These are phyloP conservation scores for Apis florea DNA, from an alignment of 1,140 invertebrate species.

Conservation along the genomic window DNA sequence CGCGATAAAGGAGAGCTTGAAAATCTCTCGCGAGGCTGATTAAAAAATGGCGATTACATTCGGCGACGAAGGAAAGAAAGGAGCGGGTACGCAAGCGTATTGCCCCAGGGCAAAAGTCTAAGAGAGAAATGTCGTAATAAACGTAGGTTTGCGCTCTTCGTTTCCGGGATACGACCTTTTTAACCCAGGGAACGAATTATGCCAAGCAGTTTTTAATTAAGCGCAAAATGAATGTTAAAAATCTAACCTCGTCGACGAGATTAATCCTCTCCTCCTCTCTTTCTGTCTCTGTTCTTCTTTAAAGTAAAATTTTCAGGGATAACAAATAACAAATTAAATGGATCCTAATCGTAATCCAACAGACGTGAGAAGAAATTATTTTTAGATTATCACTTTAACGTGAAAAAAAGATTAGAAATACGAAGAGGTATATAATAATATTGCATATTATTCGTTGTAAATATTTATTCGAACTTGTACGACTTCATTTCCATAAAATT, in stretches of 20 bases:
- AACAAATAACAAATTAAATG: too few relatives aligned
- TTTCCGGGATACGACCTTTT: neutral
- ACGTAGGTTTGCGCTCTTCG: neutral
- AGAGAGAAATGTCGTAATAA: neutral
- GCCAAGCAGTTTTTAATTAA: conserved; percentile 5
- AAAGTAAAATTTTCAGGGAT: too few relatives aligned
- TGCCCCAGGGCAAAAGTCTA: neutral
- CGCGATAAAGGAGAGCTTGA: too few relatives aligned
- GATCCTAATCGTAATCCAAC: too few relatives aligned
- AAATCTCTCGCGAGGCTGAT: too few relatives aligned
- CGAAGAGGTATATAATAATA: neutral
- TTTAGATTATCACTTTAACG: neutral
- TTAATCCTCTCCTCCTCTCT: too few relatives aligned
- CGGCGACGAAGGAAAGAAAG: too few relatives aligned
- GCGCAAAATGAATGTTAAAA: neutral
- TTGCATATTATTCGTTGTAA: conserved; percentile 34
- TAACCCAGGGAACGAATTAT: neutral
- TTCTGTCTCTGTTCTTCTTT: too few relatives aligned
- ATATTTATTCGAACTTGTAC: conserved; percentile 21
- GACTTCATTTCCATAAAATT: conserved; percentile 6
- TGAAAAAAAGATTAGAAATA: neutral
- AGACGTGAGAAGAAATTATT: too few relatives aligned
- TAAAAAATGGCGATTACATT: too few relatives aligned
- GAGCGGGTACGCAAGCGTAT: too few relatives aligned
- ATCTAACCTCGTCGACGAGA: neutral